Conservation (phyloP, 2,888 invertebrate species). For the Ypsolopha scabrella region DNA sequence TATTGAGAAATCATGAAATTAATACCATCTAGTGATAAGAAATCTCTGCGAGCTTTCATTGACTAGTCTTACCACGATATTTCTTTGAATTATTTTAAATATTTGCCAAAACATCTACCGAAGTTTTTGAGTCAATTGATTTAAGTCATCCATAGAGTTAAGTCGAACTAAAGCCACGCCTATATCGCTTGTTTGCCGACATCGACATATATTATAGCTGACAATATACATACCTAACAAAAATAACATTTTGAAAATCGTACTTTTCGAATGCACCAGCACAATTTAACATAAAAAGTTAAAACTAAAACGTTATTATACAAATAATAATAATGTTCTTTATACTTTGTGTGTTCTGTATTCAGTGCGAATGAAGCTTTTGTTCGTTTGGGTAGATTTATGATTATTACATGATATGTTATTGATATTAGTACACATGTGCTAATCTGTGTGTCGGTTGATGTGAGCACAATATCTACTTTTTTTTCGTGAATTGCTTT, state of each 20-base stretch:
- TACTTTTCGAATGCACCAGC: slow-evolving; percentile 45
- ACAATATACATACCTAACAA: neutral
- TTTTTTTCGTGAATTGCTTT: slow-evolving; percentile 44
- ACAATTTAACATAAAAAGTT: slow-evolving; percentile 44
- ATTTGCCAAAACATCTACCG: slow-evolving; percentile 40
- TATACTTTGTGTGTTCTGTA: slow-evolving; percentile 33
- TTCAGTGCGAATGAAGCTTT: slow-evolving; percentile 35
- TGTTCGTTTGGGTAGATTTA: slow-evolving; percentile 20
- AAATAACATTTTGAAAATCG: slow-evolving; percentile 11
- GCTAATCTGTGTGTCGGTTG: slow-evolving; percentile 44
- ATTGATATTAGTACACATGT: slow-evolving; percentile 18
- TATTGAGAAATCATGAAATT: slow-evolving; percentile 35
- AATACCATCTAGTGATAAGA: slow-evolving; percentile 48
- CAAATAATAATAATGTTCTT: slow-evolving; percentile 26
- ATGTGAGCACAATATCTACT: slow-evolving; percentile 55
- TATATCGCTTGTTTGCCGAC: slow-evolving; percentile 37
- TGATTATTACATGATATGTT: slow-evolving; percentile 33
- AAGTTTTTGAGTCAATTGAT: slow-evolving; percentile 61
- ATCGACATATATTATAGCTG: slow-evolving; percentile 20
- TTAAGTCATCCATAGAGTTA: slow-evolving; percentile 64
- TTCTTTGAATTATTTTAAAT: slow-evolving; percentile 17
- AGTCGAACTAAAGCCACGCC: slow-evolving; percentile 35
- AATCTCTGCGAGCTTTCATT: slow-evolving; percentile 16
- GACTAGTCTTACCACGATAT: slow-evolving; percentile 1
- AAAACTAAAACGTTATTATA: slow-evolving; percentile 25